Evolutionary conservation across 2,797 vertebrate genomes (phyloP).

Genomic region (Sebastes matsubarae): DNA sequence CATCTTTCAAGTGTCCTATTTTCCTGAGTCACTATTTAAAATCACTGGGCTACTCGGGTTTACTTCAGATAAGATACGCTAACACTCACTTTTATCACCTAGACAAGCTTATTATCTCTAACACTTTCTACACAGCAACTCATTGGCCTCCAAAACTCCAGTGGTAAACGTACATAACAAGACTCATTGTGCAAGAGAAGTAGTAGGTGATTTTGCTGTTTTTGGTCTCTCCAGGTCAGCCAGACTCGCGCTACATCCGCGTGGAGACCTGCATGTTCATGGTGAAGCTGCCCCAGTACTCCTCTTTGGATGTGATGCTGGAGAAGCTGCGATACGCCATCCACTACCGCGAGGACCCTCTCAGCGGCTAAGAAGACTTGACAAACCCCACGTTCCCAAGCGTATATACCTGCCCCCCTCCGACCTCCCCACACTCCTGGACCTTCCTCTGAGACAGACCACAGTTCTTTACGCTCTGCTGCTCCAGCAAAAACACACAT

Average conservation of each 20-base stretch:
- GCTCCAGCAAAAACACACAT: constrained; percentile 32
- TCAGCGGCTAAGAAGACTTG: constrained; percentile 89
- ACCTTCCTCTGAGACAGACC: constrained; percentile 26
- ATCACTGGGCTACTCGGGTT: neutral
- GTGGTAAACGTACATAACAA: neutral
- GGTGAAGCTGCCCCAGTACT: constrained; percentile 98
- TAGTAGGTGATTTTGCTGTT: neutral
- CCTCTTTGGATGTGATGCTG: constrained; percentile 94
- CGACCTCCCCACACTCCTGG: neutral
- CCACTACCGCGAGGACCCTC: constrained; percentile 97
- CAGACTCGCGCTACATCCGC: constrained; percentile 93
- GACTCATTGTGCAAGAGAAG: neutral
- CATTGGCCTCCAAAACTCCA: neutral
- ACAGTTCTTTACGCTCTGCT: constrained; percentile 29
- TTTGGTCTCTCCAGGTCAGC: constrained; percentile 83
- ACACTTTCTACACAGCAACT: neutral
- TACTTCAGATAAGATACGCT: constrained; percentile 12
- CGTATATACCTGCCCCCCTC: neutral
- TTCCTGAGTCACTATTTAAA: neutral
- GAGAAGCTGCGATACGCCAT: constrained; percentile 97
- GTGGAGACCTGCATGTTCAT: constrained; percentile 99
- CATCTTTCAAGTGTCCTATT: neutral
- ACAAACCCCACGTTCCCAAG: constrained; percentile 10
- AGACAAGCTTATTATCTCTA: neutral
- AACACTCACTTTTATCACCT: constrained; percentile 3